Evolutionary conservation across 2,888 invertebrate genomes (phyloP).

Genomic region (Tachina grossa): DNA sequence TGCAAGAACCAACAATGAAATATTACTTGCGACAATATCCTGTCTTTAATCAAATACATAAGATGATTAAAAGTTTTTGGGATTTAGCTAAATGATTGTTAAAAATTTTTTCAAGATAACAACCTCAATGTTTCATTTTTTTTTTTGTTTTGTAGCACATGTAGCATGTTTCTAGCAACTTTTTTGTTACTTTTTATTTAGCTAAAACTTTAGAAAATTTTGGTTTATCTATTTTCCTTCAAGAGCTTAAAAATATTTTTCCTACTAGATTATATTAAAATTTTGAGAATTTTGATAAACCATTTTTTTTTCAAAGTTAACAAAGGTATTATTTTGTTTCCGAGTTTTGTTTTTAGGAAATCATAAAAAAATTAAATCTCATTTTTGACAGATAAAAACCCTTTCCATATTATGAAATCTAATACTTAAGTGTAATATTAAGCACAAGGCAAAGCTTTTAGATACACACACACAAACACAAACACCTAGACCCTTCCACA

Average conservation of each 20-base stretch:
- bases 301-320: background rate
- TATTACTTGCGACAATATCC: no score
- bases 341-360: background rate
- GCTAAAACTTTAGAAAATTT: no score
- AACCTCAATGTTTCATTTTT: no score
- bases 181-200: no score
- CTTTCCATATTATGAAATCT: background rate
- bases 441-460: slow-evolving; percentile 15
- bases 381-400: slow-evolving; percentile 4
- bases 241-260: background rate
- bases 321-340: background rate
- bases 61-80: no score
- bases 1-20: no score
- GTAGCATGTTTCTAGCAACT: no score
- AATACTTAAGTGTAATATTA: slow-evolving; percentile 12
- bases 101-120: no score
- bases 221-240: no score
- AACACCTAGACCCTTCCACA: background rate
- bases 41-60: no score
- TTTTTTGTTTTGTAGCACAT: no score
- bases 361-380: background rate
- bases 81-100: no score
- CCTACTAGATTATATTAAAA: background rate
- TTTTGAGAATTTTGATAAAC: background rate
- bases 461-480: background rate